These are phyloP conservation scores for Eubucco bourcierii DNA, from an alignment of 2,113 vertebrate genomes.

Conservation along the genomic window DNA sequence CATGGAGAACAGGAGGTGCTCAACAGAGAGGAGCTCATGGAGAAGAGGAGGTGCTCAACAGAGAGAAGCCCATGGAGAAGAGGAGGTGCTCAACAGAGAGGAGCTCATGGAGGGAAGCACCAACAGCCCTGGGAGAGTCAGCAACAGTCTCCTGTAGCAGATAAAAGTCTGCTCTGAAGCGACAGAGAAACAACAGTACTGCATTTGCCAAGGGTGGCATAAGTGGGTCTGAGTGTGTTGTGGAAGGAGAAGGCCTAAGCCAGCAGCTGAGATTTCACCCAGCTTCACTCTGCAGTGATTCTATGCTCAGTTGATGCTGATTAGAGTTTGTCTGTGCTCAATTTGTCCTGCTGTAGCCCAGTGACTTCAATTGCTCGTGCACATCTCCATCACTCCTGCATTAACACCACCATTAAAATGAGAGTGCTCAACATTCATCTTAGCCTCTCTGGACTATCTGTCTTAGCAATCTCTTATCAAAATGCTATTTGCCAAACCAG, in stretches of 20 bases:
- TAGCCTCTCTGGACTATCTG: not conserved
- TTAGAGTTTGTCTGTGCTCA: not conserved
- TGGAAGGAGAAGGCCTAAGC: not conserved
- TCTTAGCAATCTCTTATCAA: constrained; percentile 61
- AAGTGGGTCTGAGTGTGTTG: too few relatives aligned
- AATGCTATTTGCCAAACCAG: constrained; percentile 38
- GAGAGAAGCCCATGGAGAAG: not conserved
- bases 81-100: not conserved
- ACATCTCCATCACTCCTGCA: constrained; percentile 29
- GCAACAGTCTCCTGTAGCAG: not conserved
- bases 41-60: not conserved
- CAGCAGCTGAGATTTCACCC: not conserved
- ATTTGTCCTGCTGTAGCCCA: not conserved
- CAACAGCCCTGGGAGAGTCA: not conserved
- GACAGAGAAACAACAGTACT: not conserved
- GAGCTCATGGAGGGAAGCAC: not conserved
- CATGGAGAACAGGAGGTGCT: not conserved
- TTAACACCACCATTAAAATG: constrained; percentile 22
- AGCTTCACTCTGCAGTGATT: not conserved
- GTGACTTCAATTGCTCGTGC: not conserved
- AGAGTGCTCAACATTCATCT: not conserved
- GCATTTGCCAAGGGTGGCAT: not conserved
- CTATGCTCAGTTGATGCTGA: not conserved
- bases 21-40: too few relatives aligned
- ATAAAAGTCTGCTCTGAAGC: not conserved